Evolutionary conservation across 2,113 vertebrate species (phyloP), one percentile per base, ranked within the genome.

Genomic region (Anseranas semipalmata): DNA sequence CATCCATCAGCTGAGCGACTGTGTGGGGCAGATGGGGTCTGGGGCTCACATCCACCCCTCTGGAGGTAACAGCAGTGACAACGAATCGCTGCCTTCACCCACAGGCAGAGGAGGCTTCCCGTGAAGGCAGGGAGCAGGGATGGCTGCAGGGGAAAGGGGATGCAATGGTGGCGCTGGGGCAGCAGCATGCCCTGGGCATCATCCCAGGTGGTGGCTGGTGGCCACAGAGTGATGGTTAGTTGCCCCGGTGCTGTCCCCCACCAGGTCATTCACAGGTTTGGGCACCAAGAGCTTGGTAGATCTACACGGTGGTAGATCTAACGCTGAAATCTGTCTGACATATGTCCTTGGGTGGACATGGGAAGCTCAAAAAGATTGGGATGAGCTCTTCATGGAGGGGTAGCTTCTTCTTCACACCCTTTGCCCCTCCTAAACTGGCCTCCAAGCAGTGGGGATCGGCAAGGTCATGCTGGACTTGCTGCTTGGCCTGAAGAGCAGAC

Each of bases 1-100:
- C 30, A 8, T 32, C 58, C 70, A 0, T 4, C 84, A 45, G 77
- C 74, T 1, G 2, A 56, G 59, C 37, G 3, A 20, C 50, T 56
- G 1, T 70, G 3, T 0, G 0, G 37, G 41, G 9, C 77, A 65
- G 22, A 12, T 1, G 2, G 0, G 43, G 48, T 10, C 1, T 52
- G 41, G 60, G 14, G 53, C 75, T 68, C 62, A 28, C 66, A 85
- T 6, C 46, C 56, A 35, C 66, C 21, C 48, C 59, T 78, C 58
- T 1, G 2, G 15, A 39, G 78, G 43, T 19, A 50, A 66, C 43
- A 7, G 2, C 45, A 32, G n/a, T 41, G 59, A 58, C 73, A 90
- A 77, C 3, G 0, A 19, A 32, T 52, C 1, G 2, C 39, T 77
- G 22, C 17, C 24, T 77, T 27, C 8, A 33, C 19, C 56, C 60